A percentile compares a stretch with the other conserved stretches of the same genome.
Conservation (phyloP, 2,113 vertebrate genomes). For the Tyto alba region DNA sequence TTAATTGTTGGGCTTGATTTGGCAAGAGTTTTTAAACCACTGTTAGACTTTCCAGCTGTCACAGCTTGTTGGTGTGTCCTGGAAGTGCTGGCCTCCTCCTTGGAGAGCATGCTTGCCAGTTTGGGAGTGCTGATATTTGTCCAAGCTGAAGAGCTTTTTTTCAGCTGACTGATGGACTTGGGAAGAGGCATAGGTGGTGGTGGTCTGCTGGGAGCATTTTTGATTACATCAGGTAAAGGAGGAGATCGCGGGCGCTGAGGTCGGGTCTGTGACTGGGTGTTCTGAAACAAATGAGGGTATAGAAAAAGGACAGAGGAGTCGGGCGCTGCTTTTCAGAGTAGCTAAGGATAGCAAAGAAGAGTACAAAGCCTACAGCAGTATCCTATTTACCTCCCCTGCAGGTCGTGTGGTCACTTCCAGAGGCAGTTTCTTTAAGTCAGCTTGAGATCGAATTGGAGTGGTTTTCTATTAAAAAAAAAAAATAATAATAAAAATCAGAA, state of each 20-base stretch:
- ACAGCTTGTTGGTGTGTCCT: slow-evolving; percentile 23
- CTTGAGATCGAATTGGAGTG: slow-evolving; percentile 81
- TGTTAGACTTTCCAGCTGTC: slow-evolving; percentile 34
- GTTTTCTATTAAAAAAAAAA: slow-evolving; percentile 77
- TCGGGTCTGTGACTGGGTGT: slow-evolving; percentile 70
- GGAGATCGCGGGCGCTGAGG: slow-evolving; percentile 89
- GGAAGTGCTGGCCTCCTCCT: slow-evolving; percentile 72
- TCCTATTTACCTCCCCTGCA: slow-evolving; percentile 69
- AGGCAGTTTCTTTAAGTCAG: slow-evolving; percentile 89
- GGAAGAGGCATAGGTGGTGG: slow-evolving; percentile 42
- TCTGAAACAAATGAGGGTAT: slow-evolving; percentile 56
- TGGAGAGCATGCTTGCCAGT: neutral
- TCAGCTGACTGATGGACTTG: slow-evolving; percentile 57
- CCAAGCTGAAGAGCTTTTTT: slow-evolving; percentile 60
- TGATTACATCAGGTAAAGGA: slow-evolving; percentile 88
- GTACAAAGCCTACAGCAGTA: neutral
- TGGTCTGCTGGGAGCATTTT: slow-evolving; percentile 80
- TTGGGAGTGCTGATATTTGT: slow-evolving; percentile 30
- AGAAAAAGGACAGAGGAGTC: neutral
- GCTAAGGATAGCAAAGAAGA: neutral
- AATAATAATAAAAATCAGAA: neutral
- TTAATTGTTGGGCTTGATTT: slow-evolving; percentile 50
- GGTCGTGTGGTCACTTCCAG: slow-evolving; percentile 82
- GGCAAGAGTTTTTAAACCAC: slow-evolving; percentile 2
- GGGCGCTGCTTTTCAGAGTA: neutral